phyloP scores from a whole-genome alignment of 2,888 invertebrate species.

The Tetranychus piercei region DNA sequence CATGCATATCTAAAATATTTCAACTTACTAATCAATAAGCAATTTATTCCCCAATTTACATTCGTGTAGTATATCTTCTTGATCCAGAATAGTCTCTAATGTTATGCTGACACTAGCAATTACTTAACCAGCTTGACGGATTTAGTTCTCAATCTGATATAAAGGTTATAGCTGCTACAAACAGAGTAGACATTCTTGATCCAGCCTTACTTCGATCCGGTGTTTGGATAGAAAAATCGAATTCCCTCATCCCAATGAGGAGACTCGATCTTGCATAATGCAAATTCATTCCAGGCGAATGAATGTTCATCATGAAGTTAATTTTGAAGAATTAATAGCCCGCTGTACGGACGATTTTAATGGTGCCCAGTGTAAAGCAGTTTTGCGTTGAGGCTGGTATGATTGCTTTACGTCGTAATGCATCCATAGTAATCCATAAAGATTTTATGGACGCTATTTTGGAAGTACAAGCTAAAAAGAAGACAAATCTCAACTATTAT shows the following conservation, averaged over 20 bases:
- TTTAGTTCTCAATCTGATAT: constrained; percentile 95
- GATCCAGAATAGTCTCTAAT: constrained; percentile 70
- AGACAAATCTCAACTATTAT: constrained; percentile 94
- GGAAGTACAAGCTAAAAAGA: constrained; percentile 99
- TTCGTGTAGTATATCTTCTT: constrained; percentile 85
- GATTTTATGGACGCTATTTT: constrained; percentile 99
- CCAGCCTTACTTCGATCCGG: constrained; percentile 89
- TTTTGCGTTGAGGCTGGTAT: constrained; percentile 98
- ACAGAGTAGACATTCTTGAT: constrained; percentile 93
- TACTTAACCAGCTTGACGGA: constrained; percentile 92
- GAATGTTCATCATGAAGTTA: constrained; percentile 54
- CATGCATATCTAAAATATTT: too few species aligned
- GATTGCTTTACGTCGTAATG: constrained; percentile 90
- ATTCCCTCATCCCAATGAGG: constrained; percentile 97
- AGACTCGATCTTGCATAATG: constrained; percentile 78
- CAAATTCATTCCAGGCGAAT: constrained; percentile 82
- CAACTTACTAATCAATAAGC: constrained; percentile 69
- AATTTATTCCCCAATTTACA: constrained; percentile 78
- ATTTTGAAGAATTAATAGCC: constrained; percentile 65
- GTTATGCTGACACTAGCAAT: too few species aligned
- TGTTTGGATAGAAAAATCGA: constrained; percentile 96
- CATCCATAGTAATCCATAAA: constrained; percentile 83
- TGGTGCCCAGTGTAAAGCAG: constrained; percentile 98
- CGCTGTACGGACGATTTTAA: constrained; percentile 98
- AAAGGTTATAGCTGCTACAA: constrained; percentile 94